phyloP scores from a whole-genome alignment of 2,888 invertebrate species.

The Masnerella sp. region DNA sequence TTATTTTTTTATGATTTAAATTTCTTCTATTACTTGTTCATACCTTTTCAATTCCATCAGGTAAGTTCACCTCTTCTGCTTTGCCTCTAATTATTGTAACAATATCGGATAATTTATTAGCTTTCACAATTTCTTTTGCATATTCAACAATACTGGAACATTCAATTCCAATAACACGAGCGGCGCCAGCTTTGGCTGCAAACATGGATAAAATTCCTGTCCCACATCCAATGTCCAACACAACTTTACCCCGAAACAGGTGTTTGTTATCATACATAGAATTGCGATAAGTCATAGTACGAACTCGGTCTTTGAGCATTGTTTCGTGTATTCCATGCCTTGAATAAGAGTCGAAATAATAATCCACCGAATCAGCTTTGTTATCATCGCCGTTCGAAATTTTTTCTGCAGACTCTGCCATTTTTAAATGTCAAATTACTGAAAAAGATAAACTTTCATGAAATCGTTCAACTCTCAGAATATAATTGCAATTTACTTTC shows the following conservation, averaged over 20 bases:
- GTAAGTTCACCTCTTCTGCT: slow-evolving; percentile 96
- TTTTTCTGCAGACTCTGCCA: no score
- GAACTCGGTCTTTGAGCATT: slow-evolving; percentile 99
- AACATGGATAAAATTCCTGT: slow-evolving; percentile 99
- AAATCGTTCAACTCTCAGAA: slow-evolving; percentile 9
- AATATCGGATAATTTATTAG: slow-evolving; percentile 87
- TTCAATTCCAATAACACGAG: slow-evolving; percentile 96
- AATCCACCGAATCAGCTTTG: slow-evolving; percentile 81
- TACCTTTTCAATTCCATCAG: slow-evolving; percentile 93
- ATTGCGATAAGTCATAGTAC: slow-evolving; percentile 99
- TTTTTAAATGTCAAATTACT: no score
- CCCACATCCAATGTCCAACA: slow-evolving; percentile 98
- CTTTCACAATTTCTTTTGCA: slow-evolving; percentile 95
- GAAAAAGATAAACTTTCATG: no score
- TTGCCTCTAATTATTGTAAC: slow-evolving; percentile 92
- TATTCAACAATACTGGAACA: slow-evolving; percentile 99
- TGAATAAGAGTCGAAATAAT: slow-evolving; percentile 99
- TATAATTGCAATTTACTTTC: no score
- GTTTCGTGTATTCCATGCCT: slow-evolving; percentile 99
- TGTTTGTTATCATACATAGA: slow-evolving; percentile 99
- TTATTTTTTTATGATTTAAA: neutral
- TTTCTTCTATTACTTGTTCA: no score
- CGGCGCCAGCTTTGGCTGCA: slow-evolving; percentile 98
- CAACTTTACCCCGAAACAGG: slow-evolving; percentile 93
- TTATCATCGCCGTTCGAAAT: no score